A percentile compares a stretch with the other conserved stretches of the same genome.
These are phyloP conservation scores for Camponotus pennsylvanicus DNA, from an alignment of 1,140 invertebrate genomes.

Conservation along the genomic window DNA sequence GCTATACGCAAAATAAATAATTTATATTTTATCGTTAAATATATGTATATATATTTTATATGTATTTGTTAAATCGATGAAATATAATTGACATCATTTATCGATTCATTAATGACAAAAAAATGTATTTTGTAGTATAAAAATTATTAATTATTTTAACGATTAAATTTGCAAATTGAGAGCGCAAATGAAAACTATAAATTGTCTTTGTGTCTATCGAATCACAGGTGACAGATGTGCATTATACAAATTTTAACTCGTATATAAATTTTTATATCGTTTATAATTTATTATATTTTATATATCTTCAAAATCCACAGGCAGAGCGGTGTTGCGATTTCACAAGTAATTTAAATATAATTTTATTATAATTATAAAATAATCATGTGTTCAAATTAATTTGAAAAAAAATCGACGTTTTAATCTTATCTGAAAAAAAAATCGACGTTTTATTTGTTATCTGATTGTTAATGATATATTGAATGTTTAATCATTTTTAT, in stretches of 20 bases:
- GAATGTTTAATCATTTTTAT: constrained; percentile 58
- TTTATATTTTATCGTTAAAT: constrained; percentile 8
- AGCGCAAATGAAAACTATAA: not conserved
- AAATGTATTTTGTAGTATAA: constrained; percentile 24
- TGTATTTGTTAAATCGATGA: not conserved
- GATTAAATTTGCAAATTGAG: not conserved
- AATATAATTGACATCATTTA: not conserved
- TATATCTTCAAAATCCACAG: constrained; percentile 1
- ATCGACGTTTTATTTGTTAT: not conserved
- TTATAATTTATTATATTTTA: constrained; percentile 11
- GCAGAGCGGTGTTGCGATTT: not conserved
- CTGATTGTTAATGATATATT: constrained; percentile 47
- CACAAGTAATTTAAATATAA: not conserved
- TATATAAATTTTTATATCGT: constrained; percentile 4
- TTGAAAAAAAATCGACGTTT: constrained; percentile 22
- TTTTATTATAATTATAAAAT: not conserved
- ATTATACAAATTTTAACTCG: constrained; percentile 23
- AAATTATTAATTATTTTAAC: constrained; percentile 40
- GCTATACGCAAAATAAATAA: not conserved
- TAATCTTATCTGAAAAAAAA: not conserved
- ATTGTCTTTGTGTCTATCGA: constrained; percentile 2
- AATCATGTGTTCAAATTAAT: constrained; percentile 5
- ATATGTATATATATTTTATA: constrained; percentile 18
- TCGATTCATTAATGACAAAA: constrained; percentile 34
- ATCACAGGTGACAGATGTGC: not conserved